Evolutionary conservation across 2,888 invertebrate species (phyloP).

Genomic region (Megastigmus dorsalis): DNA sequence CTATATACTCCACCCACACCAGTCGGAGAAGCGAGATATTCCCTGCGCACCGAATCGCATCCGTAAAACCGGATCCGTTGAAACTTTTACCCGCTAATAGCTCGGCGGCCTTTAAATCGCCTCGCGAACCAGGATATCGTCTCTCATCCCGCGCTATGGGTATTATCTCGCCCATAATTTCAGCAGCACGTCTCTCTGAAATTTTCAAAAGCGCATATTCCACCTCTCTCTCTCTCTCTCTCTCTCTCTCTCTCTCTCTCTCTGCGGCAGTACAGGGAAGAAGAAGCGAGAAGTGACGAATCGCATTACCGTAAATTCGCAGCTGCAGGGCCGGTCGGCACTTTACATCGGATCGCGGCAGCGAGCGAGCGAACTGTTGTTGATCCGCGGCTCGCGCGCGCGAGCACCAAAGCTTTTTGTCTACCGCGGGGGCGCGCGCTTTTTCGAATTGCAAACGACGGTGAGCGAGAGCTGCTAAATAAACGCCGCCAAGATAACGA

Average conservation of each 20-base stretch:
- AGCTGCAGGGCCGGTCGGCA: slow-evolving; percentile 8
- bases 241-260: not conserved
- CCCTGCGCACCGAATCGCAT: too few species aligned
- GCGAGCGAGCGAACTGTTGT: too few species aligned
- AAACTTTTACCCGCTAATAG: too few species aligned
- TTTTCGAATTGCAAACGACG: slow-evolving; percentile 49
- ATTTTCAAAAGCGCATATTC: not conserved
- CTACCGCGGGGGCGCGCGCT: slow-evolving; percentile 21
- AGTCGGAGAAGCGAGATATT: too few species aligned
- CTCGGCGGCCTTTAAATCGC: too few species aligned
- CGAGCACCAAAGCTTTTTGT: slow-evolving; percentile 6
- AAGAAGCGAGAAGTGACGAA: slow-evolving; percentile 41
- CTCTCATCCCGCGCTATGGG: too few species aligned
- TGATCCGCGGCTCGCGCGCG: too few species aligned
- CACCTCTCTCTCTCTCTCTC: not conserved
- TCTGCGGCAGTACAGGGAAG: too few species aligned
- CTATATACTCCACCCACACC: too few species aligned
- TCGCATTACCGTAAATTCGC: slow-evolving; percentile 49
- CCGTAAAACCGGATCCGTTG: too few species aligned
- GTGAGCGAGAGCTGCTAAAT: slow-evolving; percentile 44
- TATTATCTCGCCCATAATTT: too few species aligned
- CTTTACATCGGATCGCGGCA: slow-evolving; percentile 32
- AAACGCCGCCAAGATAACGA: slow-evolving; percentile 52
- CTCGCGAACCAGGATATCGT: too few species aligned
- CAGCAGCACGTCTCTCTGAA: not conserved